Evolutionary conservation across 2,888 invertebrate species (phyloP).

Genomic region (Hoplodrina ambigua): DNA sequence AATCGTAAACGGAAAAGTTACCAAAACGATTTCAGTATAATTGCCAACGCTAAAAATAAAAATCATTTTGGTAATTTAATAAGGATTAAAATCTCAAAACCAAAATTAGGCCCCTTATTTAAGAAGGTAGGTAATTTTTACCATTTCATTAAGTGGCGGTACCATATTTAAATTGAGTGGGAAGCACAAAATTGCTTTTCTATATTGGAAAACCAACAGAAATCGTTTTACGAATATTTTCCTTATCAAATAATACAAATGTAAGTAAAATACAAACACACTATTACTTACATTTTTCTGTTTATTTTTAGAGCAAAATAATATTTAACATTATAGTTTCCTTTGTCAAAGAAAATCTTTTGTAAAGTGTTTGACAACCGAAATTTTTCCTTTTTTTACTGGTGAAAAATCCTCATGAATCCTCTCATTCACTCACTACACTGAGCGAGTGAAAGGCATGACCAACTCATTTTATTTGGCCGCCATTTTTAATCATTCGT

Average conservation of each 20-base stretch:
- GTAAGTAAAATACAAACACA: not conserved
- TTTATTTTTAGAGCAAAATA: conserved; percentile 3
- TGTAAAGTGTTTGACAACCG: too few species aligned
- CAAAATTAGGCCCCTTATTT: too few species aligned
- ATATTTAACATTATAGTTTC: not conserved
- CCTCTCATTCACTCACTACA: too few species aligned
- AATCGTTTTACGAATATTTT: conserved; percentile 6
- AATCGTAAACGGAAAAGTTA: not conserved
- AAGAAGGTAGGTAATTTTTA: not conserved
- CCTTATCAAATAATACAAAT: not conserved
- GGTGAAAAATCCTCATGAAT: too few species aligned
- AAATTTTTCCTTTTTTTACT: too few species aligned
- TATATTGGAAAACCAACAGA: conserved; percentile 14
- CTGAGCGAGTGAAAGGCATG: too few species aligned
- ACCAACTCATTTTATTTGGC: too few species aligned
- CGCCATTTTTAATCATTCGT: too few species aligned
- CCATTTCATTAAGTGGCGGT: not conserved
- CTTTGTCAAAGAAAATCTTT: not conserved
- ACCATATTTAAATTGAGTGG: conserved; percentile 13
- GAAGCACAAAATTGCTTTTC: conserved; percentile 23
- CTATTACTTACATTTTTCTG: not conserved
- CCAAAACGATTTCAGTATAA: not conserved
- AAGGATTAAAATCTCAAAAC: not conserved
- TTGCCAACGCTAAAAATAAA: not conserved
- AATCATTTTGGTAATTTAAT: not conserved